phyloP scores from a whole-genome alignment of 2,113 vertebrate species.

The Axis porcinus region DNA sequence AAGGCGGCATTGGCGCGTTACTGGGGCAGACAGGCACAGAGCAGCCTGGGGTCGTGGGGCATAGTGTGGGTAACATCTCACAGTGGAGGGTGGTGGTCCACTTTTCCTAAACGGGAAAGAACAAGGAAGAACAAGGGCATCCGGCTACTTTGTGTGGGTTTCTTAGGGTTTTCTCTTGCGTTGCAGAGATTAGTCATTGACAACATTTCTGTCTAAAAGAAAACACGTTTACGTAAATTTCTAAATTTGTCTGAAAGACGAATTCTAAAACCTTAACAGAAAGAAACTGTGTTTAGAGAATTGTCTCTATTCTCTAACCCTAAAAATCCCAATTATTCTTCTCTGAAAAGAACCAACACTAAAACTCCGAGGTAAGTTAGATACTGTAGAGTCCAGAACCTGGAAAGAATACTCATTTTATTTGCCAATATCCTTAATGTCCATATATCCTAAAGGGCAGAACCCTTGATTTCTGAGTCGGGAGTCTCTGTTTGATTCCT shows the following conservation, averaged over 20 bases:
- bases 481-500: not conserved
- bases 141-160: not conserved
- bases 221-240: not conserved
- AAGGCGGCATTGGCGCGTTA: not conserved
- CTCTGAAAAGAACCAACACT: conserved; percentile 16
- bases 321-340: conserved; percentile 18
- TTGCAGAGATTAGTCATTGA: not conserved
- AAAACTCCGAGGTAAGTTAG: conserved; percentile 2
- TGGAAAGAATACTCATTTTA: not conserved
- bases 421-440: not conserved
- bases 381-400: not conserved
- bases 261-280: not conserved
- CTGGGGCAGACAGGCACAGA: not conserved
- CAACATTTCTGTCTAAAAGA: conserved; percentile 28
- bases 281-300: conserved; percentile 2
- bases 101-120: not conserved
- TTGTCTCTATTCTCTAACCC: not conserved
- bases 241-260: not conserved
- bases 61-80: not conserved
- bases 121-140: not conserved
- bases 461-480: not conserved
- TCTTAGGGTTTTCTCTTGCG: not conserved
- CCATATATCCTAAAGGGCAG: not conserved
- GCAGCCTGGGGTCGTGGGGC: not conserved
- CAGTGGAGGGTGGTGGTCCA: not conserved